Base-by-base conservation (phyloP, 2,113 vertebrate genomes). In the Leptodactylus fuscus region DNA sequence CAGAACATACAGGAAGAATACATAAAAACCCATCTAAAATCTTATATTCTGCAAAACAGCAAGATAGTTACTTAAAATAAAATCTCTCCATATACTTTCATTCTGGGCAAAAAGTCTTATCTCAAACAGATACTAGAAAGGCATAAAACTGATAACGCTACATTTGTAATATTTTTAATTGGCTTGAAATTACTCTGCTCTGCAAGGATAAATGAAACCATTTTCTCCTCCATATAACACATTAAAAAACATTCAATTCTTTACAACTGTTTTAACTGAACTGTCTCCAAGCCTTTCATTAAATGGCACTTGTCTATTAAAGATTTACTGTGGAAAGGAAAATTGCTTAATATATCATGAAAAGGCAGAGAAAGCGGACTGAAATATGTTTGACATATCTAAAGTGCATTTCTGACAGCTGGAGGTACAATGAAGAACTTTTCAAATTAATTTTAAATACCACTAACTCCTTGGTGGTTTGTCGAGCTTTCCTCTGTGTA, bases 361-460 rank as follows among this genome's bases (percentile, higher is more conserved):
- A 88, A 88, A 91, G 90, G 87, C 85, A 88, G 88, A 32, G 86
- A 87, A 92, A 90, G 48, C 89, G 65, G 90, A 93, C 88, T 90
- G 84, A 92, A 90, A 91, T 89, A 88, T 89, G 27, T 88, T 88
- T 92, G 91, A 89, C 89, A 88, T 87, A 73, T 87, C 87, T 93
- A 90, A 90, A 93, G 60, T 87, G 38, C 34, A 69, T 91, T 89
- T 88, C 88, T 93, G 90, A 93, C 90, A 90, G 89, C 58, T 86
- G 88, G 46, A 89, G 88, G 87, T 69, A 89, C 83, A 88, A 1
- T 75, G 78, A 84, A 85, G 90, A 88, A 70, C 55, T 91, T 92
- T 87, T 89, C 76, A 83, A 90, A 90, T 88, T 88, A 87, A 88
- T 88, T 90, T 90, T 88, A 88, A 91, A 91, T 87, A 91, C 89